phyloP scores from a whole-genome alignment of 2,888 invertebrate genomes.

The Eupeodes luniger region DNA sequence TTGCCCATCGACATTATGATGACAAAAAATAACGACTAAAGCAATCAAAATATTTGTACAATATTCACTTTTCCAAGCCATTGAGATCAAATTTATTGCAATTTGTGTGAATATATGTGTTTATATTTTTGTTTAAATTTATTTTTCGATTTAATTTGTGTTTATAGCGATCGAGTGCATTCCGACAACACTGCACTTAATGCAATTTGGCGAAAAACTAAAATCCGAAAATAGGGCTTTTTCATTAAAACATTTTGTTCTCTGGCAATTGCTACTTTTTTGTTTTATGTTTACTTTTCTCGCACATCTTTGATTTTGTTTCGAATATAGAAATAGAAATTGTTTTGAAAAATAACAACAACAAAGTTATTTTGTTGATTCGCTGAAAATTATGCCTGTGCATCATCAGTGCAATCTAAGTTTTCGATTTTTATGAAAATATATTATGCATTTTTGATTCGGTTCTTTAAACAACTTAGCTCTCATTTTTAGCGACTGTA shows the following conservation, averaged over 20 bases:
- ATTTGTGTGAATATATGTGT: background rate
- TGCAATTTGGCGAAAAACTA: constrained; percentile 58
- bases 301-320: constrained; percentile 28
- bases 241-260: constrained; percentile 7
- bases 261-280: background rate
- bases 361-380: constrained; percentile 3
- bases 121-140: background rate
- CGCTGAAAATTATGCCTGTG: background rate
- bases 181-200: constrained; percentile 31
- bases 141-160: background rate
- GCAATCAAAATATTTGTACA: constrained; percentile 12
- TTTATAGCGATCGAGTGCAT: constrained; percentile 33
- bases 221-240: constrained; percentile 52
- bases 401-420: background rate
- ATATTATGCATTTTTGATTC: background rate
- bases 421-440: background rate
- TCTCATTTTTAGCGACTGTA: background rate
- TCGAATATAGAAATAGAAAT: constrained; percentile 47
- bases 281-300: constrained; percentile 1
- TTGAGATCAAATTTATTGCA: background rate
- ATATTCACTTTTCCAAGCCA: constrained; percentile 35
- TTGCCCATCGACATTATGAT: constrained; percentile 45
- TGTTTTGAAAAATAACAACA: constrained; percentile 10
- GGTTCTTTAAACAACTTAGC: background rate
- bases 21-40: background rate